Base-by-base conservation (phyloP, 1,140 invertebrate genomes). In the Arion vulgaris region DNA sequence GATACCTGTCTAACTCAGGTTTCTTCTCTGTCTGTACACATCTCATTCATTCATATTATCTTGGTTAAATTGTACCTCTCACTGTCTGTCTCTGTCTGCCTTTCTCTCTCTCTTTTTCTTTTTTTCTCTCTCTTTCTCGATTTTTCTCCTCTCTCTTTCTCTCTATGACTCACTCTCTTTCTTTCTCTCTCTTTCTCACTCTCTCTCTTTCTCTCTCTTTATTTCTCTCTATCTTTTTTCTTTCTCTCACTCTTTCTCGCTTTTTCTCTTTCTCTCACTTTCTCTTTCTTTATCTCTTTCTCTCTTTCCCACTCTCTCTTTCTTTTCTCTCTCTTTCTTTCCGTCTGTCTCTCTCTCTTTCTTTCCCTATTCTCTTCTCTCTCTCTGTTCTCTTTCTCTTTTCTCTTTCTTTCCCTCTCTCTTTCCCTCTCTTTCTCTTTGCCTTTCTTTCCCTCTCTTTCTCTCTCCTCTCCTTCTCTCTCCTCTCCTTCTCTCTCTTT, bases 381-480 rank as follows among this genome's bases (percentile, higher is more conserved):
- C 68, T 49, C 1, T 73, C 26, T 72, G 5, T 51, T 23, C 73
- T 1, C 72, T 49, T 11, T n/a, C 53, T 38, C 51, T 23, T 71
- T 68, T 72, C 66, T 78, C 32, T 72, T 38, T 51, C 36, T 78
- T 68, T 69, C 45, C n/a, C 45, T 53, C 68, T 78, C 32, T 72
- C 32, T 78, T 41, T 51, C 38, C 71, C 66, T 78, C 68, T 81
- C 66, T 79, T 66, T 83, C 71, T 83, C 62, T 79, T 19, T 83
- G 26, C 51, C 62, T 69, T n/a, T 71, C 49, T 83, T 32, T 79
- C 39, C 71, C 38, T 78, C 62, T 71, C 39, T 78, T 17, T 83
- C 66, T 53, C n/a, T 69, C 17, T 69, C 41, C n/a, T 45, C 26
- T 39, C 41, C 13, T 62, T 45, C 32, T 49, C 28, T 53, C 34